Base-by-base conservation (phyloP, 2,888 invertebrate genomes). In the Tachina grossa region DNA sequence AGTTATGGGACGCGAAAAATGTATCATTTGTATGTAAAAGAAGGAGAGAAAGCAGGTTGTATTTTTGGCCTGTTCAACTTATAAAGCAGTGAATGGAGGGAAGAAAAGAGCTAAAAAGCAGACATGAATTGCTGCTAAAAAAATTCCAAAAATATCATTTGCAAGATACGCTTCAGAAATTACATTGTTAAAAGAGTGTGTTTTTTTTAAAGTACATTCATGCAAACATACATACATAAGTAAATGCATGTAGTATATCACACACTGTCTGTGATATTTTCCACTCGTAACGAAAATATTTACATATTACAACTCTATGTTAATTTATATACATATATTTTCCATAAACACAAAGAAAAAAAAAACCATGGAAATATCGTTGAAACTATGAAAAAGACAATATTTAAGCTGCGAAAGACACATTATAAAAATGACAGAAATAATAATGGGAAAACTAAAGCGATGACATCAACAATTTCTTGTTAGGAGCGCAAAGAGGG, bases 181-280 rank as follows among this genome's bases (percentile, higher is more conserved):
- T 88, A 90, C 89, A 89, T 89, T 91, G 90, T 91, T 90, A 90
- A 91, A 91, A 88, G 88, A 89, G 88, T 90, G 89, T 89, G 88
- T 89, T 88, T 88, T 31, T 31, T 31, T 1, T 31, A 6, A 6
- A 6, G 0, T 6, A 31, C 5, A 0, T 31, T 6, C 31, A 6
- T 31, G 0, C 31, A 31, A 6, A 31, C 31, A 3, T 31, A 31
- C 5, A 31, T 6, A 31, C 31, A 31, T 31, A 31, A 5, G 6
- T 5, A 31, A 31, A 31, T 6, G 6, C 31, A 31, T 31, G 31
- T 31, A 31, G 88, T 87, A 45, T 13, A n/a, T 39, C 69, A 22
- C 39, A 69, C 13, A 16, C 14, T 19, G 61, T 11, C 41, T 57
- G 47, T 43, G 31, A 41, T 22, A 53, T 75, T 43, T 14, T 55